Base-by-base conservation (phyloP, 2,797 vertebrate genomes). In the Gymnoscopelus microlampas region DNA sequence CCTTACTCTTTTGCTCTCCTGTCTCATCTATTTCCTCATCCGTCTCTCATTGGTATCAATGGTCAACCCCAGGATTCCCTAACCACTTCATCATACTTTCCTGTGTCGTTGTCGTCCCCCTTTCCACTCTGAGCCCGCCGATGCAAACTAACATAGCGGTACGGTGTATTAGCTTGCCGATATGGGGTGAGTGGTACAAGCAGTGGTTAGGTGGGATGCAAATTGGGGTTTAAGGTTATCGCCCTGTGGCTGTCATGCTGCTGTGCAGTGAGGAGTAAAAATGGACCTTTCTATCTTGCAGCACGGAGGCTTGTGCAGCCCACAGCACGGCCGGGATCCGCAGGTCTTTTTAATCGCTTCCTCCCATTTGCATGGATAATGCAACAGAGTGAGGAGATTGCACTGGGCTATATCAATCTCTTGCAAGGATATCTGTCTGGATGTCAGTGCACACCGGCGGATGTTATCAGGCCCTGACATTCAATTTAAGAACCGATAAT, bases 311-410 rank as follows among this genome's bases (percentile, higher is more conserved):
- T 58, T 8, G 63, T 53, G 64, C 63, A 73, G 54, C 68, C 55
- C 66, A 72, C 63, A 73, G 44, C 29, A 55, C 51, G 63, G 64
- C 60, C 57, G 49, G 51, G 47, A 70, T 80, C 55, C 63, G 68
- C 64, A 63, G 19, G 26, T 29, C 26, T 13, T 64, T 62, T 66
- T 70, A 84, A 82, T 86, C 67, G 67, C 74, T 80, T 81, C 77
- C 78, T 63, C 0, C 12, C 53, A 80, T 91, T 88, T 93, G 79
- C 84, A 89, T 87, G 79, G 84, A 81, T 85, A 82, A 85, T 70
- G 80, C 26, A 73, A 84, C 57, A 74, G 72, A 39, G 59, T 53
- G 53, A 53, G 74, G 77, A 88, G 79, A 80, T 57, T 53, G 58
- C 53, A 55, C 26, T 23, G 65, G 50, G 63, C 49, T 26, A 15